Evolutionary conservation across 2,888 invertebrate genomes (phyloP), one percentile per base, ranked within the genome.

Genomic region (Rhogogaster chlorosoma): DNA sequence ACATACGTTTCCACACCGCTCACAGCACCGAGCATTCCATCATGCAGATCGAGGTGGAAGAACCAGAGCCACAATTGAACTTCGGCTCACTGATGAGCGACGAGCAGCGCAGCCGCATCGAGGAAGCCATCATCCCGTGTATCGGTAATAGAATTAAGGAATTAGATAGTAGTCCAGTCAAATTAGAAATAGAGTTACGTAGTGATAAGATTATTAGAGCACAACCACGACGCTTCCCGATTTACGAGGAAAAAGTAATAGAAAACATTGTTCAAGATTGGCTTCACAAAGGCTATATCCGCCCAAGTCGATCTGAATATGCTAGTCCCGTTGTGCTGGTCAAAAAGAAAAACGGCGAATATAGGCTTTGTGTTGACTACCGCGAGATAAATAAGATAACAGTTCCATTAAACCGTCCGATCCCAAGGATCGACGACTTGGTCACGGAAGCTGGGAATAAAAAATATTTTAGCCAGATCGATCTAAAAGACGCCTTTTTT

Each of bases 291-390:
- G 77, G 77, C 15, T 36, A 26, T 26, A 77, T 77, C 15, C 29
- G 49, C 7, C 77, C 77, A 2, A 77, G 77, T 36, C 7, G 15
- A 26, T 57, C 78, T 7, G 53, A 49, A 57, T 57, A 78, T 53
- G 49, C 78, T 18, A 78, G 78, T 57, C 78, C 78, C 0, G 38
- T 78, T 3, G 86, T 88, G n/a, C 42, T 89, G 2, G 88, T 89
- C 7, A 85, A 77, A 49, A 88, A 89, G 77, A 86, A 86, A 53
- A 84, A 85, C 10, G 88, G 86, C 5, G 64, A 77, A 49, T 61
- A 85, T 26, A 73, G 87, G 29, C 77, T 89, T 67, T 87, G 87
- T 49, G 84, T 91, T 0, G 89, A 90, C 57, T 92, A 85, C 22
- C 83, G 91, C 3, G 15, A 90, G 12, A 42, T 77, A 32, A 78